Evolutionary conservation across 2,888 invertebrate species (phyloP).

Genomic region (Oscheius sp.): DNA sequence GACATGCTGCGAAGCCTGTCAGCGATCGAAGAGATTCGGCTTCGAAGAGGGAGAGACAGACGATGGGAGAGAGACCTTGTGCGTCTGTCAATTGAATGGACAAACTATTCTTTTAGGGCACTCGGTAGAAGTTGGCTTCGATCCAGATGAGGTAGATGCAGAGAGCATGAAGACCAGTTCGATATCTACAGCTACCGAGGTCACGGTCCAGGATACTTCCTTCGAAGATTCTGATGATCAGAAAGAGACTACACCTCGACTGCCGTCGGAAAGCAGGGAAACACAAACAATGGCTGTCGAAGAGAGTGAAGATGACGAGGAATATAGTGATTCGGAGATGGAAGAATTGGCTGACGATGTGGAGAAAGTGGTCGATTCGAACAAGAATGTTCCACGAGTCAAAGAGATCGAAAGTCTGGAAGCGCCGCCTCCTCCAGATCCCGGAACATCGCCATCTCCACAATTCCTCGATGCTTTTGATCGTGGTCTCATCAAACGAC

Average conservation of each 20-base stretch:
- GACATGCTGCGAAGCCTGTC: not conserved
- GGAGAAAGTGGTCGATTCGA: constrained; percentile 49
- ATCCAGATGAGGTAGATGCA: constrained; percentile 61
- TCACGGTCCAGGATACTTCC: constrained; percentile 59
- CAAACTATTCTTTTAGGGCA: constrained; percentile 48
- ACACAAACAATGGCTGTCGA: constrained; percentile 42
- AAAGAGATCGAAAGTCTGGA: constrained; percentile 40
- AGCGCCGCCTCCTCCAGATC: constrained; percentile 51
- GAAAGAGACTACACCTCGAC: constrained; percentile 18
- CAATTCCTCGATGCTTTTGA: constrained; percentile 69
- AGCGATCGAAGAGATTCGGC: constrained; percentile 19
- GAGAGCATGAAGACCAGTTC: constrained; percentile 53
- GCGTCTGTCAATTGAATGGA: too few relatives aligned
- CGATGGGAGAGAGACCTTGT: constrained; percentile 43
- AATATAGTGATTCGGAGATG: constrained; percentile 70
- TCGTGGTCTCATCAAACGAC: constrained; percentile 69
- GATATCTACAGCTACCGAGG: constrained; percentile 56
- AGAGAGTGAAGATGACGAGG: constrained; percentile 67
- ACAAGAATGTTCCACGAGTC: constrained; percentile 44
- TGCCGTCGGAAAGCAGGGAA: constrained; percentile 22
- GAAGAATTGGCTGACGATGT: constrained; percentile 72
- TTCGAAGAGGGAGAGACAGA: constrained; percentile 24
- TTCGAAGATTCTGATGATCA: constrained; percentile 54
- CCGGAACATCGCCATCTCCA: constrained; percentile 46
- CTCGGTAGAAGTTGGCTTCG: constrained; percentile 69